Evolutionary conservation across 2,797 vertebrate species (phyloP), one percentile per base, ranked within the genome.

Genomic region (Peromyscus nudipes): DNA sequence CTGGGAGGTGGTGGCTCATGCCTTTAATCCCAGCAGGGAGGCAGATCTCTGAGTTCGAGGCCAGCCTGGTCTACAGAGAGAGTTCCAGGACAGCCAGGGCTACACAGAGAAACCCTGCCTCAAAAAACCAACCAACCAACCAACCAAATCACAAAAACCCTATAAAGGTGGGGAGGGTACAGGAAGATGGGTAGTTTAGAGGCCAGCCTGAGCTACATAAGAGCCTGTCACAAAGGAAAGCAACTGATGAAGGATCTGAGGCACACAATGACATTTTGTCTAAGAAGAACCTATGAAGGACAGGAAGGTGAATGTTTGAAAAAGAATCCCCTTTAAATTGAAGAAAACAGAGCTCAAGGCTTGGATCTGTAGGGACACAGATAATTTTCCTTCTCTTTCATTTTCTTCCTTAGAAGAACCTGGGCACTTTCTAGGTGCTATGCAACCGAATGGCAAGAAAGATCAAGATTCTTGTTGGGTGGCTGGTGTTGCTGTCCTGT

Each of bases 341-440:
- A 76, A 89, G 46, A 92, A 57, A 52, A 71, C 3, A 60, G 31
- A 92, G 0, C 9, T 34, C 57, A 69, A 21, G 17, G 57, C 88
- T 16, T 46, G 79, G 77, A 79, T 64, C 25, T 84, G 27, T 1
- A 65, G 76, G 29, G 81, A 89, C 25, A 73, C 31, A 0, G n/a
- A 23, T 21, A 31, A 1, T 76, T 84, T 89, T 62, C 21, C 55
- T 73, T 73, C 13, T 87, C 34, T 86, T 91, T 31, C n/a, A 60
- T 27, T 83, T 83, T 40, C 65, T 94, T 92, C 34, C 52, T 75
- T 62, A 81, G 85, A 88, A 91, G n/a, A 96, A 34, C 71, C 67
- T 86, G 73, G 87, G 83, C 1, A 76, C 69, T 85, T 73, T 94
- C 57, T 16, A 95, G 64, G 73, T 43, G 14, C 52, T 3, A 7